phyloP scores from a whole-genome alignment of 2,113 vertebrate genomes.

The Notothenia coriiceps region DNA sequence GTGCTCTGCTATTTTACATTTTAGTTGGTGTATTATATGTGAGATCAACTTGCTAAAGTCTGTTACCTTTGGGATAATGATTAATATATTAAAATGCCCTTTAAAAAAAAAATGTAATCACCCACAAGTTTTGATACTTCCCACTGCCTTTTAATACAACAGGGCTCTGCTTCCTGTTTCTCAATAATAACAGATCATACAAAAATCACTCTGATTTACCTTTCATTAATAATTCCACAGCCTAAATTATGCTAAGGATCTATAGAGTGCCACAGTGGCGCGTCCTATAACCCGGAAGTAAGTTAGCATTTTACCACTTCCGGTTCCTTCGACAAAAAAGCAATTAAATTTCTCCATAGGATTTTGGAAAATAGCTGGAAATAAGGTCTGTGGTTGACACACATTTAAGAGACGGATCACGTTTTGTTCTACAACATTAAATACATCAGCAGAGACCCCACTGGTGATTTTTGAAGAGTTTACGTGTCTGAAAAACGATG shows the following conservation, averaged over 20 bases:
- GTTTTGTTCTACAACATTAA: too few species aligned
- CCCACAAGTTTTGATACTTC: background rate
- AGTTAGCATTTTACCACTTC: too few species aligned
- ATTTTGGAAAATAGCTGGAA: too few species aligned
- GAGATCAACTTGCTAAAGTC: background rate
- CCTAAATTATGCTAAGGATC: background rate
- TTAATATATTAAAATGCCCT: background rate
- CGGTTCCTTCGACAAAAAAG: too few species aligned
- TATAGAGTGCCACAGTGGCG: background rate
- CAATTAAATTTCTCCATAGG: too few species aligned
- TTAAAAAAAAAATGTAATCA: background rate
- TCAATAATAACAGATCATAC: background rate
- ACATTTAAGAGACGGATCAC: too few species aligned
- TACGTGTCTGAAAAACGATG: too few species aligned
- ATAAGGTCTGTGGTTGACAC: too few species aligned
- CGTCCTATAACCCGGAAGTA: too few species aligned
- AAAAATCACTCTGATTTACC: conserved; percentile 3
- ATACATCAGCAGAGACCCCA: too few species aligned
- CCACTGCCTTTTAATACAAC: background rate
- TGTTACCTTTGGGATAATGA: background rate
- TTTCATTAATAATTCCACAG: conserved; percentile 30
- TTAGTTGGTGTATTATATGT: background rate
- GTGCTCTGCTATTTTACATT: background rate
- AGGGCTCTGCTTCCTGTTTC: background rate
- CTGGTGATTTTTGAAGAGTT: too few species aligned